Evolutionary conservation across 1,140 invertebrate genomes (phyloP).

Genomic region (Cyrtorhinus lividipennis): DNA sequence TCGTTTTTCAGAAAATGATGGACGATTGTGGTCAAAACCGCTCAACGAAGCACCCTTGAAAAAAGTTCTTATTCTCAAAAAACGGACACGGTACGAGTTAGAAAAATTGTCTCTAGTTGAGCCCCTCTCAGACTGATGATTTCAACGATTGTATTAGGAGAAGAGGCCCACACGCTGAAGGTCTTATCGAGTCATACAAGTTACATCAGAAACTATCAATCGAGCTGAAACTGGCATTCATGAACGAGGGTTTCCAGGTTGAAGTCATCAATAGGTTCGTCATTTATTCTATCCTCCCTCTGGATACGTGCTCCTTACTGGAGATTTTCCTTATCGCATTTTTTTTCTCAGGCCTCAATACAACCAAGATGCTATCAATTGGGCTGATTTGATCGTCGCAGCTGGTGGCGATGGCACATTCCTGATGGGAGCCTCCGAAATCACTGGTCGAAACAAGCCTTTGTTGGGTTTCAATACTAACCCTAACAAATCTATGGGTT

Average conservation of each 20-base stretch:
- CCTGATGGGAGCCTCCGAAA: constrained; percentile 77
- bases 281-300: not conserved
- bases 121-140: not conserved
- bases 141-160: constrained; percentile 11
- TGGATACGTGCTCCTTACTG: too few species aligned
- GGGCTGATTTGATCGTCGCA: constrained; percentile 89
- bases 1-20: too few species aligned
- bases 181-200: not conserved
- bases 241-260: constrained; percentile 4
- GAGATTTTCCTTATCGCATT: not conserved
- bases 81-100: constrained; percentile 16
- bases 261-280: constrained; percentile 9
- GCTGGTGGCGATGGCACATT: constrained; percentile 98
- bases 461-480: constrained; percentile 98
- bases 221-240: not conserved
- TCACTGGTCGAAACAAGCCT: constrained; percentile 59
- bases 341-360: constrained; percentile 40
- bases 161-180: constrained; percentile 15
- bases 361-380: constrained; percentile 58
- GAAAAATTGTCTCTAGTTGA: constrained; percentile 7
- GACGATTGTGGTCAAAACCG: too few species aligned
- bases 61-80: constrained; percentile 13
- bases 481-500: constrained; percentile 81
- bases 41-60: too few species aligned
- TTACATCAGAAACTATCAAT: not conserved